Evolutionary conservation across 2,888 invertebrate species (phyloP).

Genomic region (Macroteleia sp.): DNA sequence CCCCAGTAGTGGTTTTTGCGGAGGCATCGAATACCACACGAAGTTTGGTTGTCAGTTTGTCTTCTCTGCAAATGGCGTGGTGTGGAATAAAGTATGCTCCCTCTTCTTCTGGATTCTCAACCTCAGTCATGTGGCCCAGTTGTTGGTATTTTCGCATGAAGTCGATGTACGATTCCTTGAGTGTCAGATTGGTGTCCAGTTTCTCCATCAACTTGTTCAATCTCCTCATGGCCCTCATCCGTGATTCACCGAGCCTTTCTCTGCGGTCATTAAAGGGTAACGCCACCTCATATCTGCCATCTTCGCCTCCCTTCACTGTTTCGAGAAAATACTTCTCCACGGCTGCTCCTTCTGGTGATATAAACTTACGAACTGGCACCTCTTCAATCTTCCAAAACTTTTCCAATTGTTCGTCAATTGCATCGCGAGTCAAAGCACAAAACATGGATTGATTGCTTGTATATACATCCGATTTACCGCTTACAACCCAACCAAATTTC

Average conservation of each 20-base stretch:
- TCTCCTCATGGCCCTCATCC: neutral
- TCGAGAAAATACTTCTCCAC: neutral
- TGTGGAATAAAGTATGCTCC: slow-evolving; percentile 15
- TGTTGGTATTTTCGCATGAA: slow-evolving; percentile 65
- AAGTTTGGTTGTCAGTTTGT: slow-evolving; percentile 3
- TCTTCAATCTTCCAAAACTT: slow-evolving; percentile 15
- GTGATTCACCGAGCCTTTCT: slow-evolving; percentile 12
- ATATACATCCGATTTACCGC: slow-evolving; percentile 15
- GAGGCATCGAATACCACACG: slow-evolving; percentile 21
- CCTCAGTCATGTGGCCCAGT: slow-evolving; percentile 54
- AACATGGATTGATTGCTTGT: no score
- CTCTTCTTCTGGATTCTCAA: neutral
- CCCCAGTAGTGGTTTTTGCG: slow-evolving; percentile 6
- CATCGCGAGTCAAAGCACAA: no score
- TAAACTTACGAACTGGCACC: neutral
- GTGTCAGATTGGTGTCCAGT: neutral
- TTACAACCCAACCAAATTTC: slow-evolving; percentile 45
- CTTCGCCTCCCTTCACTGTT: neutral
- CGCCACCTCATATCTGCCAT: slow-evolving; percentile 18
- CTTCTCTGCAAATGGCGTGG: slow-evolving; percentile 2
- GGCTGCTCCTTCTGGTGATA: slow-evolving; percentile 1
- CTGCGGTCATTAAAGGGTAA: slow-evolving; percentile 1
- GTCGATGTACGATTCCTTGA: slow-evolving; percentile 58
- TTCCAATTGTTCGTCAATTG: neutral
- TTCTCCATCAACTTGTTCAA: neutral